phyloP scores from a whole-genome alignment of 2,113 vertebrate species.

The Xerus inauris region DNA sequence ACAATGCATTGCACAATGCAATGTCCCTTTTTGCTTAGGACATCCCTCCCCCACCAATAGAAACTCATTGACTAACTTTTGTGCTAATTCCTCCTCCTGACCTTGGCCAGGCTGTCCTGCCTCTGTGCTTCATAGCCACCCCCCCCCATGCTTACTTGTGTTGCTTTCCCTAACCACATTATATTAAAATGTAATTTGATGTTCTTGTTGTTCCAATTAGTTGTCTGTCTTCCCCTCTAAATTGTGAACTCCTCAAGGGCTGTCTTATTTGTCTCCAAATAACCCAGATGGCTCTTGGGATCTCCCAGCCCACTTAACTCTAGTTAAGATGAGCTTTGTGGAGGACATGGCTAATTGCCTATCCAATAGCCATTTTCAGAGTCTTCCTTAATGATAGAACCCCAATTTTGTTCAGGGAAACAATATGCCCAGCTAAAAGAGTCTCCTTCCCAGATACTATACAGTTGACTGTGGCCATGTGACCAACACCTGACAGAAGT shows the following conservation, averaged over 20 bases:
- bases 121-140: neutral
- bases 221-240: slow-evolving; percentile 56
- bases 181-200: slow-evolving; percentile 59
- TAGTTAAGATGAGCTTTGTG: slow-evolving; percentile 64
- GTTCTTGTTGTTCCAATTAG: slow-evolving; percentile 59
- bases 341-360: slow-evolving; percentile 60
- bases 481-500: neutral
- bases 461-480: neutral
- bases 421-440: neutral
- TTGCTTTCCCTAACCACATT: slow-evolving; percentile 8
- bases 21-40: neutral
- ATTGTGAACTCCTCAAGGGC: slow-evolving; percentile 59
- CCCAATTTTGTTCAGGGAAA: neutral
- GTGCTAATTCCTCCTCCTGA: neutral
- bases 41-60: neutral
- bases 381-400: slow-evolving; percentile 45
- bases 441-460: slow-evolving; percentile 51
- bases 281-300: slow-evolving; percentile 66
- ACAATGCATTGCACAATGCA: neutral
- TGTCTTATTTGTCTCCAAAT: slow-evolving; percentile 69
- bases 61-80: neutral
- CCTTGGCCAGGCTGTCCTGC: neutral
- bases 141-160: neutral
- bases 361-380: slow-evolving; percentile 48
- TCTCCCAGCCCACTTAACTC: slow-evolving; percentile 72